Evolutionary conservation across 2,888 invertebrate genomes (phyloP), one percentile per base, ranked within the genome.

Genomic region (Temnothorax unifasciatus): DNA sequence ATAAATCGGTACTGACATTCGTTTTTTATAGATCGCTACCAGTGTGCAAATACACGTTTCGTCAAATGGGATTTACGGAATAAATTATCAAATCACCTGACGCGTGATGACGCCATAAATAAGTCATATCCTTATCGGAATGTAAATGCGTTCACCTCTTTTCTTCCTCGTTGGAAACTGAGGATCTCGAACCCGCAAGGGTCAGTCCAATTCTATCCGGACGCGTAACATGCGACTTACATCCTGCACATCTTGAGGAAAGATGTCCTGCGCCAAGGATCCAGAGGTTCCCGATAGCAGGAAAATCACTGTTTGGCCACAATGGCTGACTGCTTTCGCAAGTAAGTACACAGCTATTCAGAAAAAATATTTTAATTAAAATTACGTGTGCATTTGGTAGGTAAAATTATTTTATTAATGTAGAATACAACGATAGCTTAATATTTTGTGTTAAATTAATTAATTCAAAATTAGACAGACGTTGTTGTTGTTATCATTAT

Each of bases 311-410:
- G 29, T 83, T 57, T 91, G 92, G 93, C 89, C 92, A 0, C 93
- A 93, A 81, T 93, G 93, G 93, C 81, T 93, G 29, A 91, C 92
- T 21, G 91, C 91, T 15, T 81, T 88, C 8, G 87, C 89, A 59
- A 90, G 93, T 93, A 86, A 88, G 87, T 86, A 6, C 38, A 0
- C 13, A 47, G 1, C 57, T n/a, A 18, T 18, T 59, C n/a, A n/a
- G n/a, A n/a, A n/a, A 41, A 57, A 57, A 44, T 29, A 44, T 44
- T 61, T 61, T 57, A 25, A 41, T 29, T 73, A 41, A 73, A 57
- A 25, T 3, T 54, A 9, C 11, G 1, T n/a, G 11, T 6, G 29
- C 4, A 8, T 54, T 1, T 25, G 38, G 52, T 4, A 21, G 2
- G 9, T 6, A 54, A 25, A 71, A 18, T 13, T 57, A 41, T 41